These are phyloP conservation scores for Lordiphosa fenestrarum DNA, from an alignment of 2,888 invertebrate species.

Conservation along the genomic window DNA sequence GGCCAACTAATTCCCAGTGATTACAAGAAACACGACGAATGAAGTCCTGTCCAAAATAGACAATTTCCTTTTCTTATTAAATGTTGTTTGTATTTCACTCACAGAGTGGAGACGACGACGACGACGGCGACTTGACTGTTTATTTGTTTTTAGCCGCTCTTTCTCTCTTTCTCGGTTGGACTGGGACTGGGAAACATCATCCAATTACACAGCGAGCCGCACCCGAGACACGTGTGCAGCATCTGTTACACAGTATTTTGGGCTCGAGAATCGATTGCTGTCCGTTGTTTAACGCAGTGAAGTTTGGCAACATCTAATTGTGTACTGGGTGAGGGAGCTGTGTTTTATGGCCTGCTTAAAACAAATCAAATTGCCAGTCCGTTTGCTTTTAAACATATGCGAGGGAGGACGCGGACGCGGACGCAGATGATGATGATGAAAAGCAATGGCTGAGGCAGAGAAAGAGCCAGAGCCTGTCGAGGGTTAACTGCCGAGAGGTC, in stretches of 20 bases:
- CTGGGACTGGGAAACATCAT: slow-evolving; percentile 47
- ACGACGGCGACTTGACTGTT: slow-evolving; percentile 64
- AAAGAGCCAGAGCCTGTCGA: slow-evolving; percentile 22
- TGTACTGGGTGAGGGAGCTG: not conserved
- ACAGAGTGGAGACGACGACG: slow-evolving; percentile 39
- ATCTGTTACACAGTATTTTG: slow-evolving; percentile 63
- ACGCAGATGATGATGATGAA: slow-evolving; percentile 4
- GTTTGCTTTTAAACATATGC: slow-evolving; percentile 24
- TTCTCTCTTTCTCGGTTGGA: slow-evolving; percentile 5
- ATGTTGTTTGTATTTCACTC: slow-evolving; percentile 74
- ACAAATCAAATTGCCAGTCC: slow-evolving; percentile 61
- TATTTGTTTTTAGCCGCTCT: slow-evolving; percentile 60
- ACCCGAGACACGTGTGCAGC: slow-evolving; percentile 68
- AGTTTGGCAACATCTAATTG: slow-evolving; percentile 57
- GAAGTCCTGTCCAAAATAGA: slow-evolving; percentile 53
- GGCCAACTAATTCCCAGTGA: slow-evolving; percentile 64
- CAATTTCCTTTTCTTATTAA: slow-evolving; percentile 75
- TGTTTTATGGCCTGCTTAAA: slow-evolving; percentile 27
- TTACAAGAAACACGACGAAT: slow-evolving; percentile 28
- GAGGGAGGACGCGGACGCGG: slow-evolving; percentile 1
- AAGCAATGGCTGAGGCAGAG: slow-evolving; percentile 9
- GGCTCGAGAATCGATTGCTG: slow-evolving; percentile 31
- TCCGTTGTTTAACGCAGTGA: slow-evolving; percentile 37
- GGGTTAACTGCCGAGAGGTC: slow-evolving; percentile 65
- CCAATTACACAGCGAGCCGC: slow-evolving; percentile 61